Evolutionary conservation across 2,797 vertebrate genomes (phyloP).

Genomic region (Nannoperca australis): DNA sequence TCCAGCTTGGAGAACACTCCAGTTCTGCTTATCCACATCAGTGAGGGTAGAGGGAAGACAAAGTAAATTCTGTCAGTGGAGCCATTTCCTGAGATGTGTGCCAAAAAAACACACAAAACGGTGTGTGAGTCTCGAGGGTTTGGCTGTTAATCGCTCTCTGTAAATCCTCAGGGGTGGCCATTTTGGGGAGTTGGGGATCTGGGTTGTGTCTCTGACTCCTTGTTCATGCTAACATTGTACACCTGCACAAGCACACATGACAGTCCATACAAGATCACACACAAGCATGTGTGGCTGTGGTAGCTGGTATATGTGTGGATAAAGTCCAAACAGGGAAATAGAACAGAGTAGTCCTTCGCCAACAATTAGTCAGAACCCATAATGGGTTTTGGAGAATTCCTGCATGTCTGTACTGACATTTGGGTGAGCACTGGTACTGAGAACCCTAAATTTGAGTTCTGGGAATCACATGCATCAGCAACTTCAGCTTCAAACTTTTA

Average conservation of each 20-base stretch:
- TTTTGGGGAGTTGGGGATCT: constrained; percentile 68
- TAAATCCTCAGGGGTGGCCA: constrained; percentile 69
- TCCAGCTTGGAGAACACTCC: constrained; percentile 29
- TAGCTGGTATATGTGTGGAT: constrained; percentile 27
- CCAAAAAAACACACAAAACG: constrained; percentile 43
- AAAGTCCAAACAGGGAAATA: constrained; percentile 30
- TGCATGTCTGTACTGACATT: constrained; percentile 34
- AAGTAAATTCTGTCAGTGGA: constrained; percentile 46
- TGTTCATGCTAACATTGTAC: constrained; percentile 54
- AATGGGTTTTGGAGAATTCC: constrained; percentile 22
- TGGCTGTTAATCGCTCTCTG: constrained; percentile 63
- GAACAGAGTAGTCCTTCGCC: constrained; percentile 3
- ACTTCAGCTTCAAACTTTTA: constrained; percentile 42
- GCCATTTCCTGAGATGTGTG: constrained; percentile 55
- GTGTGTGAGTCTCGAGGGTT: constrained; percentile 56
- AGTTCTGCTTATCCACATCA: constrained; percentile 27
- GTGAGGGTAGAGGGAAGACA: constrained; percentile 45
- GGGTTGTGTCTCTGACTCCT: constrained; percentile 76
- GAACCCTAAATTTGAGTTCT: constrained; percentile 20
- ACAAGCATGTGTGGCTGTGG: constrained; percentile 26
- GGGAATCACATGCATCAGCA: constrained; percentile 42
- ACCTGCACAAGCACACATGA: constrained; percentile 58
- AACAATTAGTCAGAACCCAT: constrained; percentile 37
- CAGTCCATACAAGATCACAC: constrained; percentile 34
- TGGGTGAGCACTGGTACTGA: constrained; percentile 31